Conservation (phyloP, 2,888 invertebrate genomes). For the Leucophora obtusa region DNA sequence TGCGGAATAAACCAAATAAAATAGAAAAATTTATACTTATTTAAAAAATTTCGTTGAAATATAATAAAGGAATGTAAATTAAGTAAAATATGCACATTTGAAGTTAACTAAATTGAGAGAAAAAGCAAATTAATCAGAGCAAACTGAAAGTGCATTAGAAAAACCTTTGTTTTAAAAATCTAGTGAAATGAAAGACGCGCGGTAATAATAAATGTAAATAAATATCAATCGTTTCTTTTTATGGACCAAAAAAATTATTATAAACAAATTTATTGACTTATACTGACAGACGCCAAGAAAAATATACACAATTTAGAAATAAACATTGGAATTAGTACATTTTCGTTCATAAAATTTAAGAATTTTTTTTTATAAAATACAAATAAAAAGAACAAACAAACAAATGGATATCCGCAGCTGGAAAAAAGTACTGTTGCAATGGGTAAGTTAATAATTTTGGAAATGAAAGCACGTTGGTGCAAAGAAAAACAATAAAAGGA, state of each 20-base stretch:
- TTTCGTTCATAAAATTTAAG: not conserved
- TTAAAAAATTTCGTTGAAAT: not conserved
- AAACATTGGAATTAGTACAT: not conserved
- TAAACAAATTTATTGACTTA: not conserved
- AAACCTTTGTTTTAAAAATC: constrained; percentile 14
- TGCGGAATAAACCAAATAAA: constrained; percentile 34
- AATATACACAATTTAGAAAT: not conserved
- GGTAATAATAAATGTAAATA: constrained; percentile 45
- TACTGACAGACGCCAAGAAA: not conserved
- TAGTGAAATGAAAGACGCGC: constrained; percentile 25
- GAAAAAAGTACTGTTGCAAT: constrained; percentile 71
- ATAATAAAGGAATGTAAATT: not conserved
- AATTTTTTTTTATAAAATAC: constrained; percentile 8
- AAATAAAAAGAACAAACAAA: constrained; percentile 25
- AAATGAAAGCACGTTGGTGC: not conserved
- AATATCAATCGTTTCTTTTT: not conserved
- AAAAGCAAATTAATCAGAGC: too few relatives aligned
- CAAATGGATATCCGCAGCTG: constrained; percentile 71
- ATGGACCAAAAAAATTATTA: not conserved
- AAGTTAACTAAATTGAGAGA: not conserved
- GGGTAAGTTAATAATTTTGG: constrained; percentile 67
- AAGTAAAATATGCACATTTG: not conserved
- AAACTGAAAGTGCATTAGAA: not conserved
- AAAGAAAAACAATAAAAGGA: not conserved
- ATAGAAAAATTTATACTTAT: constrained; percentile 1